Evolutionary conservation across 2,113 vertebrate species (phyloP), one percentile per base, ranked within the genome.

Genomic region (Lepus americanus): DNA sequence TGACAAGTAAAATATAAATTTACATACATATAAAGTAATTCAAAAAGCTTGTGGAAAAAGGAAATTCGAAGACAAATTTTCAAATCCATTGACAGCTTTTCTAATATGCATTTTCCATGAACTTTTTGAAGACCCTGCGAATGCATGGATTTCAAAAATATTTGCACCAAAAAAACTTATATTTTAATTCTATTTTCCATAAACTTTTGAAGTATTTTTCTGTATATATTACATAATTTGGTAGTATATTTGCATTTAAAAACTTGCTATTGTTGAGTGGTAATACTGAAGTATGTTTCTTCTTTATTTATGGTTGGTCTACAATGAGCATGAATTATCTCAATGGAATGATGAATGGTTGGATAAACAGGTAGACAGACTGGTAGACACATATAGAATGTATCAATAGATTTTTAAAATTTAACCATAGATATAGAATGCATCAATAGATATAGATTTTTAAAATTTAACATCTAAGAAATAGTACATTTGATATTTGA

Each of bases 161-260:
- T 44, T 44, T 44, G 12, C 13, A 59, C 55, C 55, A 59, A 59
- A 59, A 59, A 59, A 16, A 59, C 55, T 19, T 59, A 59, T 59
- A 16, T 59, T 16, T 59, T 59, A 59, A 59, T 59, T 14, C 55
- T 59, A 19, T 59, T 59, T 59, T 59, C 55, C 19, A 59, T 59
- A 19, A 59, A 59, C 55, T 59, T 59, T 59, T 59, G 55, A 59
- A 59, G 55, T 19, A 59, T 3, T 59, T 3, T 17, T 59, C 14
- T 59, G 19, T 59, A 59, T 59, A 59, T 44, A 39, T 39, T 31
- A 16, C 69, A 55, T 49, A 84, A 74, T 44, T 82, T 25, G 67
- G 20, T 64, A 83, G 20, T 36, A 80, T 61, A 87, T 76, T 94
- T 87, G 22, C 79, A 82, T 70, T 93, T 90, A 39, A 79, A 94